These are phyloP conservation scores for Apamea crenata DNA, from an alignment of 2,888 invertebrate genomes.

Conservation along the genomic window DNA sequence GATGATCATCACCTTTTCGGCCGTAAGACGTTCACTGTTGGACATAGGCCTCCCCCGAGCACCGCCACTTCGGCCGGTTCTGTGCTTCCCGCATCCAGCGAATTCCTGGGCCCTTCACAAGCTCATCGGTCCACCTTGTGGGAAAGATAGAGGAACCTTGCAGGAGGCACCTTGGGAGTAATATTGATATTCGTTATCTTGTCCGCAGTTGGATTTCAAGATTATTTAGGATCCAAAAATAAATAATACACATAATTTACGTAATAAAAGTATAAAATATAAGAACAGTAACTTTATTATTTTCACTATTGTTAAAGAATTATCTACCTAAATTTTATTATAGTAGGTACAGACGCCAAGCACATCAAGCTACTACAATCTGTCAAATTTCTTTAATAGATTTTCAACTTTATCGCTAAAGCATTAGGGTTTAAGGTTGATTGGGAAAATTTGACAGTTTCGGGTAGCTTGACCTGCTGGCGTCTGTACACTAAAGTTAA, in stretches of 20 bases:
- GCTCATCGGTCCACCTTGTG: not conserved
- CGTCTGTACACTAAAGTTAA: constrained; percentile 21
- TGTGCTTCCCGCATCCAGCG: not conserved
- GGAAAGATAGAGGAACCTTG: not conserved
- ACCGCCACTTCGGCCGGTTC: no score
- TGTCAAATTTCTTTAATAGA: no score
- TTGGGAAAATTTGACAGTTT: no score
- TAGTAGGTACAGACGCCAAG: no score
- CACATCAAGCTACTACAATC: no score
- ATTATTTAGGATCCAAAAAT: not conserved
- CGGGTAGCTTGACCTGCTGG: no score
- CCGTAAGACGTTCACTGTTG: not conserved
- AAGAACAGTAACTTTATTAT: constrained; percentile 51
- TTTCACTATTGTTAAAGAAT: constrained; percentile 31
- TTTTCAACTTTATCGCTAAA: no score
- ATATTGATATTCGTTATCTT: not conserved
- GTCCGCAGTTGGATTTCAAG: not conserved
- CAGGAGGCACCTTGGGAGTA: not conserved
- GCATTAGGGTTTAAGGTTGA: no score
- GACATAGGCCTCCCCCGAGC: no score
- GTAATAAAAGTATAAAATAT: constrained; percentile 56
- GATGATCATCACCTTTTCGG: no score
- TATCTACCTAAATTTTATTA: constrained; percentile 46
- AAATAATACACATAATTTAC: constrained; percentile 49
- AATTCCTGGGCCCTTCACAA: not conserved